Percentiles rank a stretch among this genome's conserved stretches.
phyloP scores from a whole-genome alignment of 2,113 vertebrate species.

The Rhineura floridana region DNA sequence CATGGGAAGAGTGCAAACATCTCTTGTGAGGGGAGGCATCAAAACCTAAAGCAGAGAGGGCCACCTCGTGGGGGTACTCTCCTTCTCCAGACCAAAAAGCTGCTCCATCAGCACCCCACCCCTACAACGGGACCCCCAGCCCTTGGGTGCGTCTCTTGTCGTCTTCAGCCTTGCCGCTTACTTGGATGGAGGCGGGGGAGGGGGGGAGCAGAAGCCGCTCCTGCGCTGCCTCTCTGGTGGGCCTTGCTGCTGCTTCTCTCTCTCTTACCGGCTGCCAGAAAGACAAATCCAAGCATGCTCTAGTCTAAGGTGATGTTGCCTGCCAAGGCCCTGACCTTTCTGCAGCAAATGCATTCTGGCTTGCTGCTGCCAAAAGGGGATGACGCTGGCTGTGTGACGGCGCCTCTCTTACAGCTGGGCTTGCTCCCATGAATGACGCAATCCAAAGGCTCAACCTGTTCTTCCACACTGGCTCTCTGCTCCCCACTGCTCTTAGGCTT shows the following conservation, averaged over 20 bases:
- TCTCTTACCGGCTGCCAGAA: not conserved
- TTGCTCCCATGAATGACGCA: not conserved
- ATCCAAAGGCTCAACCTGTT: not conserved
- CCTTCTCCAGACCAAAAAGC: no score
- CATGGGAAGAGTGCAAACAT: not conserved
- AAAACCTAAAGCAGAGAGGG: not conserved
- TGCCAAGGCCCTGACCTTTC: not conserved
- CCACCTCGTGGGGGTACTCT: no score
- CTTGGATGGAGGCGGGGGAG: not conserved
- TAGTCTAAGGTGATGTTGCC: no score
- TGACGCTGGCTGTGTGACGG: not conserved
- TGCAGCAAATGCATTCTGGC: not conserved
- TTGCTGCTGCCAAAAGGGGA: not conserved
- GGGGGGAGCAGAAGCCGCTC: no score
- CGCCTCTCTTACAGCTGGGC: not conserved
- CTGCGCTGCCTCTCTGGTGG: not conserved
- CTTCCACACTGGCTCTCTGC: not conserved
- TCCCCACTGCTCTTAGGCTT: not conserved
- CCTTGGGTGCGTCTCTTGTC: not conserved
- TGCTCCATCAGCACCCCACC: no score
- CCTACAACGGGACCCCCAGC: not conserved
- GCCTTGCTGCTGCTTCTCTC: not conserved
- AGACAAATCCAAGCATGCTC: not conserved
- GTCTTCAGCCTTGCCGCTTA: not conserved
- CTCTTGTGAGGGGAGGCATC: not conserved